Evolutionary conservation across 2,888 invertebrate species (phyloP).

Genomic region (Choristoneura rosaceana): DNA sequence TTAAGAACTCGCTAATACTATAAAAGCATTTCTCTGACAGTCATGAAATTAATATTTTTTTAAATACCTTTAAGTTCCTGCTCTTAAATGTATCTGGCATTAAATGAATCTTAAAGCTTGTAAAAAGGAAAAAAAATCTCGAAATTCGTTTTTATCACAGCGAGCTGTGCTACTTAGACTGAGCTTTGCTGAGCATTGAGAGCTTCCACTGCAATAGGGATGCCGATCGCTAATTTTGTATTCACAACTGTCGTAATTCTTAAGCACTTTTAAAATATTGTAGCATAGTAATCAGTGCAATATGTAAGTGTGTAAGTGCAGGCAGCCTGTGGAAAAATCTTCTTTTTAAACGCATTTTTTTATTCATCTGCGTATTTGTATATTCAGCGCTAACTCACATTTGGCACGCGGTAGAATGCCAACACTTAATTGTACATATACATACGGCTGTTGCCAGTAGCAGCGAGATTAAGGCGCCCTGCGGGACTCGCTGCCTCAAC

Average conservation of each 20-base stretch:
- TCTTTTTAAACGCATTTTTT: not conserved
- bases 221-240: not conserved
- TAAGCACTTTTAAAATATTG: not conserved
- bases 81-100: no score
- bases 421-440: not conserved
- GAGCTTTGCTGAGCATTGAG: constrained; percentile 37
- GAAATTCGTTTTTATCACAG: not conserved
- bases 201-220: constrained; percentile 24
- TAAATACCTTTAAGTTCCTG: no score
- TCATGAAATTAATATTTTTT: no score
- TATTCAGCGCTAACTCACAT: not conserved
- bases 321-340: not conserved
- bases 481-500: not conserved
- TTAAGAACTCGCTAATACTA: no score
- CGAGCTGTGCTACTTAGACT: constrained; percentile 9
- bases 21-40: no score
- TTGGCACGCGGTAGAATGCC: not conserved
- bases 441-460: not conserved
- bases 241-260: not conserved
- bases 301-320: not conserved
- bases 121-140: not conserved
- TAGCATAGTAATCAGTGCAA: no score
- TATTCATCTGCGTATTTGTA: no score
- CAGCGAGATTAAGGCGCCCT: no score
- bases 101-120: no score